Evolutionary conservation across 1,140 invertebrate species (phyloP), one percentile per base, ranked within the genome.

Genomic region (Calycopis cecrops): DNA sequence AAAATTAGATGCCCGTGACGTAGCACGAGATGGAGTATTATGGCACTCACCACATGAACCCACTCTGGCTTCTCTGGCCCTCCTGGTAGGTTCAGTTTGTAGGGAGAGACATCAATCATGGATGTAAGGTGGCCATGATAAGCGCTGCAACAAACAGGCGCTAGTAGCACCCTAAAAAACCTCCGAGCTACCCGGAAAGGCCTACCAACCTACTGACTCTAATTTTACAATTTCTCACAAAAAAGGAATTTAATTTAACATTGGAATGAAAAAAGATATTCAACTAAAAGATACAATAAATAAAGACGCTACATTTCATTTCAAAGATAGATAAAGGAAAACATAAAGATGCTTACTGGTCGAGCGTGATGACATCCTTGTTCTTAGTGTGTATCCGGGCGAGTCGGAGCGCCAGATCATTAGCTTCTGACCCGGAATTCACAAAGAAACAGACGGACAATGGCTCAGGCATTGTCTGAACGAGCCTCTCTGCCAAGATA

Each of bases 381-480:
- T 94, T 91, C 61, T 94, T 93, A 1, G 97, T 99, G 75, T 98
- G 94, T 44, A 96, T 92, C 55, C 94, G 90, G 1, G 98, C 96
- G 42, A 99, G 88, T 47, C 98, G 91, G 6, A 99, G 79, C 0
- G 98, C 98, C 62, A 99, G 88, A 88, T 99, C 98, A 88, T 99
- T 99, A 2, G 98, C 98, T 89, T 99, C 98, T 28, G 97, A 99
- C n/a, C 98, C 98, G 1, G 98, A 99, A 86, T 99, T 99, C 12
- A 99, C 97, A 67, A 99, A 96, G 88, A 96, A 99, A 73, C 97
- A 98, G 7, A 99, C 96, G 11, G 94, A 96, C n/a, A 96, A 81
- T 35, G 91, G 89, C 51, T 93, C 90, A 1, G 95, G 95, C 75
- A 99, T 90, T 14, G 96, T 94, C 47, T 91, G 91, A 3, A 94